A percentile compares a stretch with the other conserved stretches of the same genome.
phyloP scores from a whole-genome alignment of 2,888 invertebrate genomes.

The Taenaris catops region DNA sequence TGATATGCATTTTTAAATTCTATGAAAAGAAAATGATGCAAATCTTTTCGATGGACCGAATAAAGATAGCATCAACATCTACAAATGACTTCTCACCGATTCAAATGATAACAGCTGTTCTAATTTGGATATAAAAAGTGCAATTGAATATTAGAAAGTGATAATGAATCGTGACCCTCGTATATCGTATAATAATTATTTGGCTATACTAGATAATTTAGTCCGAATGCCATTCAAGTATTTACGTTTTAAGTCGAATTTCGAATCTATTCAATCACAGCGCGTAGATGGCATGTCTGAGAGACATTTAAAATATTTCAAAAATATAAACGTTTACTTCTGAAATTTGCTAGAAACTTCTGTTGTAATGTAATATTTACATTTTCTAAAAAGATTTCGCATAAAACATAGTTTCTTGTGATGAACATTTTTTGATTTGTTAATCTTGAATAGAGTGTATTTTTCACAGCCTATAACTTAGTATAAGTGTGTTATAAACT shows the following conservation, averaged over 20 bases:
- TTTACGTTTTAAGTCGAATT: too few species aligned
- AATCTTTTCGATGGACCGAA: conserved; percentile 8
- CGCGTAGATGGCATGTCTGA: too few species aligned
- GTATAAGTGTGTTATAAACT: conserved; percentile 3
- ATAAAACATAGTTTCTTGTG: too few species aligned
- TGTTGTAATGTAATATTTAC: too few species aligned
- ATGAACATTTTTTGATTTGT: too few species aligned
- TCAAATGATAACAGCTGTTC: conserved; percentile 18
- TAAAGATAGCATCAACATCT: conserved; percentile 21
- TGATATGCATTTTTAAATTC: conserved; percentile 10
- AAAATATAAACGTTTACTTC: too few species aligned
- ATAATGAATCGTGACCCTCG: conserved; percentile 19
- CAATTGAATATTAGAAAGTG: conserved; percentile 26
- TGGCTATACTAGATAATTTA: background rate
- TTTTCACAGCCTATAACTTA: conserved; percentile 5
- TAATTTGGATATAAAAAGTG: conserved; percentile 21
- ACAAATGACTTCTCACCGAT: conserved; percentile 21
- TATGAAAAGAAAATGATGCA: conserved; percentile 9
- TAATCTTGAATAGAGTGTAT: too few species aligned
- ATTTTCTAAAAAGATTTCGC: too few species aligned
- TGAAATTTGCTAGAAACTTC: too few species aligned
- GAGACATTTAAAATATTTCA: too few species aligned
- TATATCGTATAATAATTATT: conserved; percentile 5
- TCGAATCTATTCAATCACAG: too few species aligned
- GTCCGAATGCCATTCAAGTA: too few species aligned